Evolutionary conservation across 2,797 vertebrate species (phyloP), one percentile per base, ranked within the genome.

Genomic region (Capromys pilorides): DNA sequence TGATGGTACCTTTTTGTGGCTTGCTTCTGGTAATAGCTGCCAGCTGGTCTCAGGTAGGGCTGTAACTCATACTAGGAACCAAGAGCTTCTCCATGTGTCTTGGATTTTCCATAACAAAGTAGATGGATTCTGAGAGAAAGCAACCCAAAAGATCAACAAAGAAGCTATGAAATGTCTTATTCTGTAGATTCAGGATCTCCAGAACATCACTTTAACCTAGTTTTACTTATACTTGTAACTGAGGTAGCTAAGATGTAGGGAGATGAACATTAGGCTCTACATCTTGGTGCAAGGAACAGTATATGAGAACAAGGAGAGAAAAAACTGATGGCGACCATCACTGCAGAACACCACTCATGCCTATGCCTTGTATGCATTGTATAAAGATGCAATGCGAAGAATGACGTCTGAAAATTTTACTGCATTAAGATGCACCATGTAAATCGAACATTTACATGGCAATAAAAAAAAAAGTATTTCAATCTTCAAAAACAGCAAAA

Each of bases 121-220:
- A 51, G 36, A 80, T 84, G 18, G 39, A 81, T 84, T 93, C 77
- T 57, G 89, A 82, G 41, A 66, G 36, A 69, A 93, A 88, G 62
- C 21, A 86, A 26, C 67, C 33, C 33, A 33, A 88, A 84, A 81
- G 71, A 85, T 69, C 45, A 84, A 51, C 1, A 66, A 64, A 73
- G 45, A 84, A 84, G 26, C 49, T 86, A 39, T 39, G 62, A 82
- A 88, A 59, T 54, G 36, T 83, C 62, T 94, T 49, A 49, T 81
- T 45, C 62, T 8, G 21, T 89, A 51, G 41, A 1, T 49, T 86
- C 41, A 33, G 81, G 59, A 39, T 33, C 64, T 73, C 19, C 5
- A 85, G 22, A 54, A 16, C 5, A 28, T 75, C 7, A 2, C 14
- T 80, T 62, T 33, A 51, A 33, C 4, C 26, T 6, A 31, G 31